These are phyloP conservation scores for Neoarius graeffei DNA, from an alignment of 2,113 vertebrate species.

Conservation along the genomic window DNA sequence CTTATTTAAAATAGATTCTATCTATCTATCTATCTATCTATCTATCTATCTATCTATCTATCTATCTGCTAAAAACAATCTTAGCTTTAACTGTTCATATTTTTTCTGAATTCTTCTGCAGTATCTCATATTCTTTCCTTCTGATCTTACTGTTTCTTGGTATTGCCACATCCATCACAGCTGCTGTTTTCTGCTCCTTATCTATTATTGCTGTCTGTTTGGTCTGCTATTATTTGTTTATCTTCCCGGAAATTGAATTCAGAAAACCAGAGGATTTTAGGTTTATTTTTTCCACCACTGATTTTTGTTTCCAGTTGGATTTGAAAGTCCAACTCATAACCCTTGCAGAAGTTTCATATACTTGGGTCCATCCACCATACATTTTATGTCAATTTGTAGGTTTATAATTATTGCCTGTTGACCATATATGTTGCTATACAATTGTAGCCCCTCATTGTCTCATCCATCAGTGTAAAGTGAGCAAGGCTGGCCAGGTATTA, in stretches of 20 bases:
- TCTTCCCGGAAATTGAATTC: conserved; percentile 17
- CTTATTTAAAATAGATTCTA: background rate
- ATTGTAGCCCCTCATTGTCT: background rate
- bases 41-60: conserved; percentile 11
- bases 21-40: conserved; percentile 13
- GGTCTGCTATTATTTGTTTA: conserved; percentile 24
- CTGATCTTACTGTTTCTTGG: background rate
- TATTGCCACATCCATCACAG: conserved; percentile 33
- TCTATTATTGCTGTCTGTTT: conserved; percentile 25
- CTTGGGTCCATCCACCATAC: background rate
- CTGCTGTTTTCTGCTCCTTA: conserved; percentile 18
- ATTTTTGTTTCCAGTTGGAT: background rate
- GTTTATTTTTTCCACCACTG: background rate
- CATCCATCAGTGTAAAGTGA: background rate
- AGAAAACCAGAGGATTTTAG: background rate
- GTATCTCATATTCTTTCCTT: conserved; percentile 13
- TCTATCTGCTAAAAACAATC: background rate
- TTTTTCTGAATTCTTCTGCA: background rate
- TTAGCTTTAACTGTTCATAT: background rate
- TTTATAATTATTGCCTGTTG: background rate
- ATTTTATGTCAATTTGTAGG: background rate
- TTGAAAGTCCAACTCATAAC: background rate
- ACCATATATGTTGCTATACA: background rate
- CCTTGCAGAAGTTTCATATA: conserved; percentile 13
- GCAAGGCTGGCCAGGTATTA: background rate